Conservation (phyloP, 1,140 invertebrate genomes). For the Brachionus rotundiformis region DNA sequence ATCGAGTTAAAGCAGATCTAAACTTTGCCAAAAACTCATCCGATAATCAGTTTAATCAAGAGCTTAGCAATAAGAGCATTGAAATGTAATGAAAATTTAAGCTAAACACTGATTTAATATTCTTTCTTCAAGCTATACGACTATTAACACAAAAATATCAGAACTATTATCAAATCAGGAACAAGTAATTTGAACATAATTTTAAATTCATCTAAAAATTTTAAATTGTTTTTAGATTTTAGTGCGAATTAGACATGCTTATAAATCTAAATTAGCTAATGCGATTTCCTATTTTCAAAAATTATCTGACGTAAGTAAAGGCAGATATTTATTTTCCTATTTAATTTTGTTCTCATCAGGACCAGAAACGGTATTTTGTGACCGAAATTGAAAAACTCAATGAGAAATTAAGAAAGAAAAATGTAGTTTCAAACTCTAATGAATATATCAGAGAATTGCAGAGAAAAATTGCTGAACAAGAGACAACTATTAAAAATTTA, state of each 20-base stretch:
- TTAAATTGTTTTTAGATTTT: slow-evolving; percentile 34
- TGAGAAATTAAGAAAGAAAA: slow-evolving; percentile 56
- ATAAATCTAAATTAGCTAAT: slow-evolving; percentile 48
- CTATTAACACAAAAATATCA: background rate
- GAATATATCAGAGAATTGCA: slow-evolving; percentile 57
- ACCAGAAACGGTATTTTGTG: slow-evolving; percentile 53
- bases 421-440: slow-evolving; percentile 56
- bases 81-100: slow-evolving; percentile 49
- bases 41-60: slow-evolving; percentile 47
- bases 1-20: background rate
- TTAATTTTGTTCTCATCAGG: background rate
- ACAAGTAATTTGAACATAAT: slow-evolving; percentile 14
- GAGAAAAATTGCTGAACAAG: slow-evolving; percentile 52
- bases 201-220: slow-evolving; percentile 7
- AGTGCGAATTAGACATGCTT: slow-evolving; percentile 44
- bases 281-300: slow-evolving; percentile 42
- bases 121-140: background rate
- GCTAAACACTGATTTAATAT: background rate
- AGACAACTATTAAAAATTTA: slow-evolving; percentile 57
- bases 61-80: slow-evolving; percentile 22
- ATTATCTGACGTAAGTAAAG: slow-evolving; percentile 1
- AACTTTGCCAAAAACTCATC: slow-evolving; percentile 46
- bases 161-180: slow-evolving; percentile 2
- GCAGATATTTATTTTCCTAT: background rate
- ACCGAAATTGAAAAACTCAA: slow-evolving; percentile 58